A percentile compares a stretch with the other conserved stretches of the same genome.
Evolutionary conservation across 2,888 invertebrate genomes (phyloP).

Genomic region (Automeris io): DNA sequence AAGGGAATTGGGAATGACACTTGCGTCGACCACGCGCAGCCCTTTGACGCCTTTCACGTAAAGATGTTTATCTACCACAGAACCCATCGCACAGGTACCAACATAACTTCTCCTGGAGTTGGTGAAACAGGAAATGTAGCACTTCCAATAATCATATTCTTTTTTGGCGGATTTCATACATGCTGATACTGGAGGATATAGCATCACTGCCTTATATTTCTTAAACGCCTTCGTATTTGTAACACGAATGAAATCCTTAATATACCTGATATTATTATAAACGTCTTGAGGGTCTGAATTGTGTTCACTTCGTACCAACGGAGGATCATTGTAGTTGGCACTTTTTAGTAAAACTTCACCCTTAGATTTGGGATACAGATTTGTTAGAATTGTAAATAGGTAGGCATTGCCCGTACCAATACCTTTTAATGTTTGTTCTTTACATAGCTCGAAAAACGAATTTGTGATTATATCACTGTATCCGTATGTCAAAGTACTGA

Average conservation of each 20-base stretch:
- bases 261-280: background rate
- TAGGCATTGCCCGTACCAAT: no score
- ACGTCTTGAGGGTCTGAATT: background rate
- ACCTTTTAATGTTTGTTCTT: slow-evolving; percentile 4
- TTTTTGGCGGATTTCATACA: slow-evolving; percentile 19
- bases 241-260: slow-evolving; percentile 2
- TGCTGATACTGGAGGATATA: background rate
- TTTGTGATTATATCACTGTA: background rate
- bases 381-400: no score
- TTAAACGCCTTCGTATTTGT: slow-evolving; percentile 1
- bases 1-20: slow-evolving; percentile 24
- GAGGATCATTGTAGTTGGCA: no score
- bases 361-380: no score
- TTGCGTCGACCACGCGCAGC: slow-evolving; percentile 27
- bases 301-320: no score
- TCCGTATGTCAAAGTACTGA: background rate
- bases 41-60: slow-evolving; percentile 22
- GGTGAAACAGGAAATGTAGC: slow-evolving; percentile 25
- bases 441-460: background rate
- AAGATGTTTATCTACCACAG: slow-evolving; percentile 27
- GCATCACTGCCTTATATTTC: background rate
- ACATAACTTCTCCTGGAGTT: slow-evolving; percentile 27
- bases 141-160: slow-evolving; percentile 31
- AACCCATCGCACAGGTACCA: slow-evolving; percentile 32
- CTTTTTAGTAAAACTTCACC: no score